A percentile compares a stretch with the other conserved stretches of the same genome.
Evolutionary conservation across 2,888 invertebrate species (phyloP).

Genomic region (Eristalis arbustorum): DNA sequence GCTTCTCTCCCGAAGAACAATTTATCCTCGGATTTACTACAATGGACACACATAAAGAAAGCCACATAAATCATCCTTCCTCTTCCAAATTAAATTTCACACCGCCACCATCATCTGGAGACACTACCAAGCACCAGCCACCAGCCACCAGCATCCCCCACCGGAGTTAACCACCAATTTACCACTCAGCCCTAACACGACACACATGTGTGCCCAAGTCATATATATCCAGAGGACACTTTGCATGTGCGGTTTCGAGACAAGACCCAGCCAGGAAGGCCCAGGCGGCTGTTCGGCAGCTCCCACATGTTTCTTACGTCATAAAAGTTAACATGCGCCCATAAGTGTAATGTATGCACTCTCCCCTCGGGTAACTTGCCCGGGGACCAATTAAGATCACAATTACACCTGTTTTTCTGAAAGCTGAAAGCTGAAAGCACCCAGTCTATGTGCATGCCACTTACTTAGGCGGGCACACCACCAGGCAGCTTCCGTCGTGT

Average conservation of each 20-base stretch:
- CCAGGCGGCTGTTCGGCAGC: not conserved
- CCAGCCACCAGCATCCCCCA: no score
- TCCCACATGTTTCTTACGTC: not conserved
- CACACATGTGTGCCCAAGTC: not conserved
- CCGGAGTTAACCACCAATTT: not conserved
- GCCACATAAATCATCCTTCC: not conserved
- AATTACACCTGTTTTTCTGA: conserved; percentile 36
- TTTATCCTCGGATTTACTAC: not conserved
- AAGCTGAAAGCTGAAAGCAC: conserved; percentile 27
- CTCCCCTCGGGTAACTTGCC: conserved; percentile 8
- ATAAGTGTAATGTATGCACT: conserved; percentile 14
- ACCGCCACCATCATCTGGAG: not conserved
- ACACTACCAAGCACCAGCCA: not conserved
- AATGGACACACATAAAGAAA: not conserved
- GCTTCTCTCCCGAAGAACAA: no score
- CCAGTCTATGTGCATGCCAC: conserved; percentile 22
- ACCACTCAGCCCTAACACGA: not conserved
- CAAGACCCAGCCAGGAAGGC: not conserved
- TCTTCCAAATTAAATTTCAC: not conserved
- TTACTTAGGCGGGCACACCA: conserved; percentile 16
- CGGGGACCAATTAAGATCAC: conserved; percentile 47
- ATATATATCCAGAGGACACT: not conserved
- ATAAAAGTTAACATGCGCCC: conserved; percentile 28
- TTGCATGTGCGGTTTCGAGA: not conserved
- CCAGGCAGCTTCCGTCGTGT: not conserved